These are phyloP conservation scores for Antigone vipio DNA, from an alignment of 2,113 vertebrate genomes.

Conservation along the genomic window DNA sequence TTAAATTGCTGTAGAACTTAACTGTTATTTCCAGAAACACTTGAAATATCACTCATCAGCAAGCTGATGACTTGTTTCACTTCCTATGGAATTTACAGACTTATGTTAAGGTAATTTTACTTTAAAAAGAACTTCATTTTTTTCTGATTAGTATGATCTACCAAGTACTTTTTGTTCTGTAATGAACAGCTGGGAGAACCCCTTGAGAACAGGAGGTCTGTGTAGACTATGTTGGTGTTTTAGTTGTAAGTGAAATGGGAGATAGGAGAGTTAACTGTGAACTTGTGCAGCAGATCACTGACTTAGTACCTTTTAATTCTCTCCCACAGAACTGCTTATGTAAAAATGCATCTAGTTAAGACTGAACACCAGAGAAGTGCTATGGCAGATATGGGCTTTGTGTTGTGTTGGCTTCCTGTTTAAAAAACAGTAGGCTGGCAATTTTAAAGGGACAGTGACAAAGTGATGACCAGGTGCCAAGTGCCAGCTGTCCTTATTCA, in stretches of 20 bases:
- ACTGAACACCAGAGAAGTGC: conserved; percentile 21
- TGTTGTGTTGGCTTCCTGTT: conserved; percentile 3
- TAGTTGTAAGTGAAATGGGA: neutral
- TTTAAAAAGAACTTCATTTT: neutral
- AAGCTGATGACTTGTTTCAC: conserved; percentile 55
- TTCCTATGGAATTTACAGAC: conserved; percentile 56
- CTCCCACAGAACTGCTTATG: neutral
- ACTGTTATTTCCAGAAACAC: neutral
- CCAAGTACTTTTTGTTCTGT: neutral
- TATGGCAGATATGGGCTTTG: neutral
- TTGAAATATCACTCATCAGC: neutral
- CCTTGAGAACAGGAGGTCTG: neutral
- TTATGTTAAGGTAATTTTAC: neutral
- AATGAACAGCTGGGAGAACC: neutral
- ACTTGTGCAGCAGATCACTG: neutral
- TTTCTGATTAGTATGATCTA: neutral
- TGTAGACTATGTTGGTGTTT: neutral
- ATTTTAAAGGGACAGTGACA: neutral
- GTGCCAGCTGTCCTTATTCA: conserved; percentile 68
- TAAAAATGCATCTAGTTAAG: neutral
- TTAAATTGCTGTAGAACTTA: neutral
- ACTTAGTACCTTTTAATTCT: neutral
- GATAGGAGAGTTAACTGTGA: neutral
- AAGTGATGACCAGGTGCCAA: conserved; percentile 55
- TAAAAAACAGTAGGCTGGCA: neutral